Evolutionary conservation across 2,797 vertebrate species (phyloP), one percentile per base, ranked within the genome.

Genomic region (Avahi laniger): DNA sequence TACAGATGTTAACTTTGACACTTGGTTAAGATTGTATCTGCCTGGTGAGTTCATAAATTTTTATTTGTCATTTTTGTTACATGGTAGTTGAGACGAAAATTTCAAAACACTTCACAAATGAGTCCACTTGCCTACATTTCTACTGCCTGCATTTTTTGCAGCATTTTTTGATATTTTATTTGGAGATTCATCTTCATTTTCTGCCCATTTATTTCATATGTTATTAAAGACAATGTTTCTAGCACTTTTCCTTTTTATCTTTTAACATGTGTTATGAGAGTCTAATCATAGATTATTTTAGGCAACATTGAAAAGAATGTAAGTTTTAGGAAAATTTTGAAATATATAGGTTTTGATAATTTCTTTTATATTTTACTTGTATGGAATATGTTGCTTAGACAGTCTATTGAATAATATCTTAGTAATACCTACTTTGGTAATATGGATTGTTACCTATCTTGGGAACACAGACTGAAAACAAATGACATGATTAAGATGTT

Each of bases 71-170:
- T 38, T 89, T 75, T 26, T 41, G 17, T 89, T 70, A 72, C 1
- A 92, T 5, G 14, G n/a, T 20, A 93, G n/a, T 46, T 89, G 59
- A 96, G 24, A 67, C 38, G 54, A 72, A 83, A 80, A 80, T 18
- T 63, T 59, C 41, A 76, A 93, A 92, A 86, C 8, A 52, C n/a
- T 83, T 96, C 54, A 90, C 15, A 54, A 70, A 93, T 81, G 22
- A 59, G 10, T 59, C n/a, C 33, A 35, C n/a, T 38, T 75, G 41
- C 0, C 28, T 46, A 70, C 57, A 35, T 70, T 78, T 61, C 61
- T 54, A 85, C 46, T 69, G 14, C 28, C 38, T 91, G 50, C 2
- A 46, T 35, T 93, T 81, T 73, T 57, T 72, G 35, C 54, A 75
- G 18, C 4, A 78, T 73, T 91, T 88, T 73, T 30, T 67, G 43